Conservation (phyloP, 2,113 vertebrate species). For the Spea bombifrons region DNA sequence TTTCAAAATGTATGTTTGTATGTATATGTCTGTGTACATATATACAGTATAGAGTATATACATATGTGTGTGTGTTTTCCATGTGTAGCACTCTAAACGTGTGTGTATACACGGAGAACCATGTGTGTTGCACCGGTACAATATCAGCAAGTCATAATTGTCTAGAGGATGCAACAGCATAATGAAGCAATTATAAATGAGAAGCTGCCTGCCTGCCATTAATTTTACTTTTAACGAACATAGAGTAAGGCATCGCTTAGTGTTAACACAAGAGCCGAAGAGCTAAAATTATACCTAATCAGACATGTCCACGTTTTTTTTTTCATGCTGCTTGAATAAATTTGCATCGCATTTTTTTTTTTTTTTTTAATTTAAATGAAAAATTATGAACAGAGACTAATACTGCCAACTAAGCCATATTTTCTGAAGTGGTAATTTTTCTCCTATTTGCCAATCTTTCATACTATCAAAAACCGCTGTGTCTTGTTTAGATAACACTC, state of each 20-base stretch:
- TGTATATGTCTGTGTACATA: neutral
- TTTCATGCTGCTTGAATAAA: conserved; percentile 44
- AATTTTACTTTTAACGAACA: conserved; percentile 51
- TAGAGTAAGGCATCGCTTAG: conserved; percentile 43
- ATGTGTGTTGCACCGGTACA: conserved; percentile 32
- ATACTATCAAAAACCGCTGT: conserved; percentile 37
- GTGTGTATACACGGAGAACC: neutral
- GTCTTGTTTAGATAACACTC: conserved; percentile 36
- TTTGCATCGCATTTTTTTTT: conserved; percentile 47
- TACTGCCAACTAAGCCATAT: conserved; percentile 46
- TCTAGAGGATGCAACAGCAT: conserved; percentile 49
- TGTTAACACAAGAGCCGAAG: conserved; percentile 46
- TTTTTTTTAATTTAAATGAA: conserved; percentile 49
- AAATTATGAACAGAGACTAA: conserved; percentile 47
- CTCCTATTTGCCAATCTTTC: conserved; percentile 45
- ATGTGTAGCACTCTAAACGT: conserved; percentile 4
- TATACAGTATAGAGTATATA: neutral
- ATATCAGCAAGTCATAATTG: conserved; percentile 48
- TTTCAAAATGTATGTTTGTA: neutral
- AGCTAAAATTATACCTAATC: conserved; percentile 46
- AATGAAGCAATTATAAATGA: conserved; percentile 51
- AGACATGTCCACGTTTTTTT: conserved; percentile 40
- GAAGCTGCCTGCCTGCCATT: conserved; percentile 44
- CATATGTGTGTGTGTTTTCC: neutral
- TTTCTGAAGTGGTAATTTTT: conserved; percentile 39